Base-by-base conservation (phyloP, 2,797 vertebrate species). In the Platyrinchus mystaceus region DNA sequence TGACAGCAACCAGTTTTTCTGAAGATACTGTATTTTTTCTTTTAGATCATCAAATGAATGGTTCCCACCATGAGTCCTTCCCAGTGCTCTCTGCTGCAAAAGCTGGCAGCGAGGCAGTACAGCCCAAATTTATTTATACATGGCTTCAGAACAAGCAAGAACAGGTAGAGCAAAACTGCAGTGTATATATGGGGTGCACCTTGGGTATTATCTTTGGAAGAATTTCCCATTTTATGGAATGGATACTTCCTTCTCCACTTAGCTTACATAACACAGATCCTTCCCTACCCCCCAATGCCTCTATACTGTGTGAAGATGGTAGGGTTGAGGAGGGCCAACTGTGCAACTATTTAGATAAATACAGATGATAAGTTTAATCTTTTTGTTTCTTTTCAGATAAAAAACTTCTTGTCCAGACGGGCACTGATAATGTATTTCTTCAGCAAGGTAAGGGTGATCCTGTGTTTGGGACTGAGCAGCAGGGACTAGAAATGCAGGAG, bases 401-500 rank as follows among this genome's bases (percentile, higher is more conserved):
- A 99, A 98, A 96, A 74, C 96, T 99, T 99, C 97, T 96, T 99
- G 97, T 98, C 98, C 94, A 99, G 98, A 98, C 98, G 99, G 83
- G 98, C 98, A 55, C 97, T 99, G 98, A 98, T 99, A 96, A 98
- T 99, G 98, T 99, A 99, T 98, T 98, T 99, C 96, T 99, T 99
- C 97, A 99, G 98, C 96, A 99, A 99, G 99, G 99, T 99, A 98
- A 99, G 98, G 44, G 43, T 64, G 69, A 84, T 58, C 55, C 9
- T 78, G 7, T 21, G 55, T 37, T 86, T 79, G 32, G 63, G 36
- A 44, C 34, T 87, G 43, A 46, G 20, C 34, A 64, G 8, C 15
- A 12, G 22, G 22, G n/a, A 34, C 55, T 62, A 34, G 22, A 87
- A 85, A 50, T 24, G 46, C 32, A 12, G 39, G 32, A 62, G 84